Percentiles rank a stretch among this genome's conserved stretches.
These are phyloP conservation scores for Glossophaga mutica DNA, from an alignment of 2,797 vertebrate species.

Conservation along the genomic window DNA sequence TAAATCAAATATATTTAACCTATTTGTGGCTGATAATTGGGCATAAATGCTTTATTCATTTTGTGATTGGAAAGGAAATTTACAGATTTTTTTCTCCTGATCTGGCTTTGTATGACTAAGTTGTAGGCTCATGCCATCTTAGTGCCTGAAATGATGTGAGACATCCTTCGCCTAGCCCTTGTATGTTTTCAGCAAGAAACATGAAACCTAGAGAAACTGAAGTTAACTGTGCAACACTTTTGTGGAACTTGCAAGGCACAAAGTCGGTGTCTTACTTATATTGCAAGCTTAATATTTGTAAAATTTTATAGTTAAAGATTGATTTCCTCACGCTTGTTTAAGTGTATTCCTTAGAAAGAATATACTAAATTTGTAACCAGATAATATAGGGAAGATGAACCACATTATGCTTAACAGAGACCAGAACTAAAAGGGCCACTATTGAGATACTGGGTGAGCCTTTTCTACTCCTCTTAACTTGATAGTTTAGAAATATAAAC, in stretches of 20 bases:
- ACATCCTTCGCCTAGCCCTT: background rate
- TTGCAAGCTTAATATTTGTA: background rate
- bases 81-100: background rate
- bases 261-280: background rate
- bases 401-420: background rate
- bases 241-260: background rate
- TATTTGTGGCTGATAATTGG: background rate
- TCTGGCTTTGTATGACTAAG: background rate
- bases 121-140: background rate
- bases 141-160: background rate
- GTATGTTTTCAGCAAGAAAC: background rate
- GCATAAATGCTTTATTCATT: background rate
- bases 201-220: background rate
- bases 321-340: background rate
- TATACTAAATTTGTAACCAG: background rate
- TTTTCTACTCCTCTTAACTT: background rate
- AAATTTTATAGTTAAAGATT: background rate
- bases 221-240: background rate
- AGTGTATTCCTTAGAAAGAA: background rate
- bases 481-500: background rate
- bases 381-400: background rate
- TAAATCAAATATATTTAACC: background rate
- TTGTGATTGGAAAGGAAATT: background rate
- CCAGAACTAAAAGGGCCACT: background rate
- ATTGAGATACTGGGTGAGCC: background rate